Conservation (phyloP, 2,113 vertebrate species). For the Excalfactoria chinensis region DNA sequence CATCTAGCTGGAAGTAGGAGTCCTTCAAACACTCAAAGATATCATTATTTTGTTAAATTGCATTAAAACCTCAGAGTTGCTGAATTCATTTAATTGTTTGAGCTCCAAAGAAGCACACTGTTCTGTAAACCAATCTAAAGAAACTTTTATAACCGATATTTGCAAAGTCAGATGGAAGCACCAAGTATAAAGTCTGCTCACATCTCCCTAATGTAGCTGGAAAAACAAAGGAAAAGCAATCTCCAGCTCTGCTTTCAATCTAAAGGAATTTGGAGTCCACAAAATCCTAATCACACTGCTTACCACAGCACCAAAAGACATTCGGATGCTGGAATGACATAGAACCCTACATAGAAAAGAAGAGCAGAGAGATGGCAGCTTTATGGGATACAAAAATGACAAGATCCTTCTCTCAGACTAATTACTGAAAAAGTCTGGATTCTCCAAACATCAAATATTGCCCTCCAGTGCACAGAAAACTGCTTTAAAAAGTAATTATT, state of each 20-base stretch:
- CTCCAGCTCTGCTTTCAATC: background rate
- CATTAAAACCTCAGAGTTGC: background rate
- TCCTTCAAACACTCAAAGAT: background rate
- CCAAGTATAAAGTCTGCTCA: background rate
- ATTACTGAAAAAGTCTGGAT: background rate
- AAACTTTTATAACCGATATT: background rate
- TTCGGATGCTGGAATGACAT: background rate
- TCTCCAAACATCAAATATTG: background rate
- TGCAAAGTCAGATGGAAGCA: background rate
- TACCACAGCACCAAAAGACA: background rate
- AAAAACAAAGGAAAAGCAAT: background rate
- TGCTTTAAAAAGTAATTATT: slow-evolving; percentile 1
- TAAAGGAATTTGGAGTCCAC: background rate
- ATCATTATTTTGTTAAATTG: background rate
- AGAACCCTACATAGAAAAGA: background rate
- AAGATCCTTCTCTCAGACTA: background rate
- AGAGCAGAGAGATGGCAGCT: background rate
- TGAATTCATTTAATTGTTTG: background rate
- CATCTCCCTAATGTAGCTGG: background rate
- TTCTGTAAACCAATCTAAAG: background rate
- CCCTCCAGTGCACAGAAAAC: background rate
- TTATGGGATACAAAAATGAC: background rate
- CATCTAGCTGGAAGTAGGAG: background rate
- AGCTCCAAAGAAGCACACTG: background rate
- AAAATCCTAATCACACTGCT: background rate